Conservation (phyloP, 2,113 vertebrate genomes). For the Meleagris gallopavo region DNA sequence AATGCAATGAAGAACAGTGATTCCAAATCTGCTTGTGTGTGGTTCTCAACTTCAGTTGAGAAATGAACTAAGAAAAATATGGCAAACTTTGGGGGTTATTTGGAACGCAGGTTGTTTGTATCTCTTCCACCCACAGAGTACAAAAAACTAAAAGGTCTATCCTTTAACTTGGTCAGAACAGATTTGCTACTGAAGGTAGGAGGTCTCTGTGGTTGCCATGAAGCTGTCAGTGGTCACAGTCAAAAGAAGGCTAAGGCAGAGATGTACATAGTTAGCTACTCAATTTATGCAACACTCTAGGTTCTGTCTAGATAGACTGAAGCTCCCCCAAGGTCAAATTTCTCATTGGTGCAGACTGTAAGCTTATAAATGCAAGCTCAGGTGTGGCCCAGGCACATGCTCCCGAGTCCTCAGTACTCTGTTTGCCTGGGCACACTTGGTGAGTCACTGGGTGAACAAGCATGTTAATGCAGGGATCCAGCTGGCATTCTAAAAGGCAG, state of each 20-base stretch:
- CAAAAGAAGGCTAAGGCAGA: background rate
- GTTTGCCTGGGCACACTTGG: background rate
- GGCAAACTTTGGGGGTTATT: background rate
- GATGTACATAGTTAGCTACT: background rate
- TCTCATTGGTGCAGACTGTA: background rate
- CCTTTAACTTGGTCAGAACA: constrained; percentile 5
- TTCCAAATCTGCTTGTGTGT: accelerated
- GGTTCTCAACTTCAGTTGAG: background rate
- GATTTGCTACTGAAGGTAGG: background rate
- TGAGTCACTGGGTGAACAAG: constrained; percentile 24
- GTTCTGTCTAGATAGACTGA: constrained; percentile 23
- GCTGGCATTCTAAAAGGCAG: background rate
- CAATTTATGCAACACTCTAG: constrained; percentile 26
- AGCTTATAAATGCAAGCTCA: constrained; percentile 36
- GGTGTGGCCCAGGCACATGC: background rate
- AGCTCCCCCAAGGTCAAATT: background rate
- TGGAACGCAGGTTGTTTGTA: background rate
- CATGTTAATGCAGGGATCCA: background rate
- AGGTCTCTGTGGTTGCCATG: background rate
- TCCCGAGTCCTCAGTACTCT: background rate
- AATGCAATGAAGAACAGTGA: background rate
- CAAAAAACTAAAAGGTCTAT: background rate
- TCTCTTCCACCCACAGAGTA: background rate
- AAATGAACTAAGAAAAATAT: constrained; percentile 2
- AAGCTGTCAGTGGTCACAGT: background rate